Conservation (phyloP, 2,113 vertebrate genomes). For the Scomber japonicus region DNA sequence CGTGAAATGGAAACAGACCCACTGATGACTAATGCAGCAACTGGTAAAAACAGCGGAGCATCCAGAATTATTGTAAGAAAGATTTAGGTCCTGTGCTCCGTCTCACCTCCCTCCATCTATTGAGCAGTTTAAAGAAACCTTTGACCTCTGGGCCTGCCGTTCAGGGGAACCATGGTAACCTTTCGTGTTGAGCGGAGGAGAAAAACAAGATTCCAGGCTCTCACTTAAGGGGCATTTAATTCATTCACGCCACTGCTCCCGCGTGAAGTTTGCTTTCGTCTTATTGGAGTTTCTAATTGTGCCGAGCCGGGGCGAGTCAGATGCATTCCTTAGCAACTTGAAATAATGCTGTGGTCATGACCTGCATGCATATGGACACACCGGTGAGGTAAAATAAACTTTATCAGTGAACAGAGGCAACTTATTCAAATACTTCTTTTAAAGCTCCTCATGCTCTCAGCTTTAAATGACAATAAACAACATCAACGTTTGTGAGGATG, state of each 20-base stretch:
- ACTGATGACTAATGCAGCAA: not conserved
- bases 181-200: constrained; percentile 78
- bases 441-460: not conserved
- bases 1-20: constrained; percentile 8
- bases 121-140: constrained; percentile 79
- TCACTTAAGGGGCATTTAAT: constrained; percentile 67
- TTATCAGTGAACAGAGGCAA: constrained; percentile 11
- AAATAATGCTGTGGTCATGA: constrained; percentile 38
- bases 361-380: constrained; percentile 34
- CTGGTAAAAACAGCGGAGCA: constrained; percentile 38
- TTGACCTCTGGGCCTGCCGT: constrained; percentile 78
- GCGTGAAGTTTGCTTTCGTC: constrained; percentile 56
- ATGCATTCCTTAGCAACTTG: constrained; percentile 66
- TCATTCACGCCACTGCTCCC: constrained; percentile 58
- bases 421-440: constrained; percentile 6
- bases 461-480: constrained; percentile 1
- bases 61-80: constrained; percentile 38
- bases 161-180: constrained; percentile 84
- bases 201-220: constrained; percentile 76
- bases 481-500: constrained; percentile 6
- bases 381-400: constrained; percentile 31
- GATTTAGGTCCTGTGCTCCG: constrained; percentile 53
- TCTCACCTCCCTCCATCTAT: constrained; percentile 65
- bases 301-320: constrained; percentile 15
- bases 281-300: constrained; percentile 67